phyloP scores from a whole-genome alignment of 2,888 invertebrate species.

The Drosophila quinaria region DNA sequence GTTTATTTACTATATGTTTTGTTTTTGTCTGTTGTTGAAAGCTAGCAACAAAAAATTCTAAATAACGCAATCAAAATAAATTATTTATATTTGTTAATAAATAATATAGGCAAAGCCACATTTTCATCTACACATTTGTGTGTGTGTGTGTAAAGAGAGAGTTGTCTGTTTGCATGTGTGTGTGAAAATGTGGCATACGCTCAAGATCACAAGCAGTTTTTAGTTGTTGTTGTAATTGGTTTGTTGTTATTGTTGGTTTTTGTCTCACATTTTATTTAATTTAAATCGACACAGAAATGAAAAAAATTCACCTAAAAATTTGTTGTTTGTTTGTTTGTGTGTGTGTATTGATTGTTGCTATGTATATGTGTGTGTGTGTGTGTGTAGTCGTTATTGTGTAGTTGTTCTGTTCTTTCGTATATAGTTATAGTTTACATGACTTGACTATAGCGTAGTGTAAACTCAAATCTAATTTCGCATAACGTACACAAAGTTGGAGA shows the following conservation, averaged over 20 bases:
- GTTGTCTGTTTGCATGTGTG: neutral
- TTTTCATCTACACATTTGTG: constrained; percentile 13
- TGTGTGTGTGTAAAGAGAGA: neutral
- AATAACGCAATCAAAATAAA: constrained; percentile 39
- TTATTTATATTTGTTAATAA: constrained; percentile 38
- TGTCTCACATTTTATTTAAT: constrained; percentile 59
- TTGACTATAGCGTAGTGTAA: constrained; percentile 48
- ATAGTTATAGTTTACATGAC: constrained; percentile 35
- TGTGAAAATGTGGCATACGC: constrained; percentile 45
- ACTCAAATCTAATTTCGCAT: constrained; percentile 61
- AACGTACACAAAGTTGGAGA: constrained; percentile 16
- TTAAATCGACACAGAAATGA: constrained; percentile 55
- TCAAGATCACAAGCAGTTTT: constrained; percentile 78
- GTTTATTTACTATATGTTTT: constrained; percentile 35
- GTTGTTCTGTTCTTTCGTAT: constrained; percentile 9
- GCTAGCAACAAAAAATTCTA: constrained; percentile 49
- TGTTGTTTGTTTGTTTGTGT: constrained; percentile 31
- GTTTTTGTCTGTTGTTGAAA: constrained; percentile 39
- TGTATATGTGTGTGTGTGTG: constrained; percentile 19
- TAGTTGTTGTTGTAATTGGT: constrained; percentile 29
- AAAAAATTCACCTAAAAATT: constrained; percentile 79
- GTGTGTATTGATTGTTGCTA: constrained; percentile 15
- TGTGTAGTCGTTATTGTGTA: constrained; percentile 12
- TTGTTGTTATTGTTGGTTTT: constrained; percentile 21
- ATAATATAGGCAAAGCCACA: constrained; percentile 35